Conservation (phyloP, 2,888 invertebrate genomes). For the Arctia plantaginis region DNA sequence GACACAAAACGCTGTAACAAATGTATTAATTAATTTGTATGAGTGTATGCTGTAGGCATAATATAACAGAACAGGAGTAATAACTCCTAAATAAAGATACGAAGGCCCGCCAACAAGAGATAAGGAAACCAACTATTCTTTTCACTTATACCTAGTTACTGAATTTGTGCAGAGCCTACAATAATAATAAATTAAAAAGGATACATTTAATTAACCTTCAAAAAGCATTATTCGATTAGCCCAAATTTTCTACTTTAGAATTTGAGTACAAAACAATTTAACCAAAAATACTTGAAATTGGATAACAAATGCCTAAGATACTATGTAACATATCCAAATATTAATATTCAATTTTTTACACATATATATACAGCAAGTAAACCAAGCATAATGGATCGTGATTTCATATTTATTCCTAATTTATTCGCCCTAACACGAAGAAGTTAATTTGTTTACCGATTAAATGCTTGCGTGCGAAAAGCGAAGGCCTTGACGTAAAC, state of each 20-base stretch:
- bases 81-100: not conserved
- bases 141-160: not conserved
- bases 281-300: no score
- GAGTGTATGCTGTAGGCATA: not conserved
- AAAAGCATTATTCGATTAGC: no score
- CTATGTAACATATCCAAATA: no score
- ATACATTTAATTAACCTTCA: no score
- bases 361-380: not conserved
- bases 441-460: slow-evolving; percentile 25
- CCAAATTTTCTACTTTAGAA: no score
- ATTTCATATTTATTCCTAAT: slow-evolving; percentile 17
- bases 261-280: no score
- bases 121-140: not conserved
- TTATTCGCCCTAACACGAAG: slow-evolving; percentile 16
- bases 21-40: no score
- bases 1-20: no score
- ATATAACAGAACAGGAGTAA: not conserved
- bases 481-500: slow-evolving; percentile 13
- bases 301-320: no score
- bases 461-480: slow-evolving; percentile 24
- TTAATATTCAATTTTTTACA: not conserved
- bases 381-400: slow-evolving; percentile 5
- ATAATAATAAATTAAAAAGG: not conserved
- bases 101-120: not conserved
- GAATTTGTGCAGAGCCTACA: not conserved